Evolutionary conservation across 2,113 vertebrate genomes (phyloP), one percentile per base, ranked within the genome.

Genomic region (Sterrhoptilus dennistouni): DNA sequence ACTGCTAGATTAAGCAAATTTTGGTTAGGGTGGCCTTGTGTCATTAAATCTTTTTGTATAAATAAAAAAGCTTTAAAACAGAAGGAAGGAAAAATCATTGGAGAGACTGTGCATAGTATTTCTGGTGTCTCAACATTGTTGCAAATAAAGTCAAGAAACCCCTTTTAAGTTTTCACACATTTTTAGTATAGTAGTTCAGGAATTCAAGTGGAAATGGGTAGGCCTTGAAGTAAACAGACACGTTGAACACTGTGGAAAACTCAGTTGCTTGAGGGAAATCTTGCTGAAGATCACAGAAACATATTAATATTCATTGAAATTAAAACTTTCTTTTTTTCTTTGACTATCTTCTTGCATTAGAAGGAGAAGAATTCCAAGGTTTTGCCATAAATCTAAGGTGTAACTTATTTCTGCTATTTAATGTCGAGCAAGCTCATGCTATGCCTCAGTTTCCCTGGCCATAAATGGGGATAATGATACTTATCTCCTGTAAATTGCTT

Each of bases 401-500:
- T 47, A 29, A 40, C 9, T 9, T 2, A 21, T 40, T 83, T 85
- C 52, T 86, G 42, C 17, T 64, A 5, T 79, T 66, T 56, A 20
- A 88, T 40, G 11, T 53, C 0, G 4, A 59, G 13, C 19, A 61
- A 84, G 56, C 33, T 63, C 64, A 53, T 88, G 31, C 18, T 59
- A 38, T 74, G 47, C 92, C 95, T 96, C 93, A 93, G 92, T 96
- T 96, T 95, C 88, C 68, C 76, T 70, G 19, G 19, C 25, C 38
- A 5, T 93, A 94, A 90, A 78, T 36, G 64, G 27, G 14, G 52
- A 90, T 96, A 90, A 87, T 86, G 87, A 86, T 93, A 90, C 70
- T 87, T 82, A 85, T 81, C 79, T 94, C 56, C 36, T 47, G 42
- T 49, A 95, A 96, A 96, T 94, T 96, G 75, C 93, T 94, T 95